A percentile compares a stretch with the other conserved stretches of the same genome.
Conservation (phyloP, 2,797 vertebrate genomes). For the Anguilla marmorata region DNA sequence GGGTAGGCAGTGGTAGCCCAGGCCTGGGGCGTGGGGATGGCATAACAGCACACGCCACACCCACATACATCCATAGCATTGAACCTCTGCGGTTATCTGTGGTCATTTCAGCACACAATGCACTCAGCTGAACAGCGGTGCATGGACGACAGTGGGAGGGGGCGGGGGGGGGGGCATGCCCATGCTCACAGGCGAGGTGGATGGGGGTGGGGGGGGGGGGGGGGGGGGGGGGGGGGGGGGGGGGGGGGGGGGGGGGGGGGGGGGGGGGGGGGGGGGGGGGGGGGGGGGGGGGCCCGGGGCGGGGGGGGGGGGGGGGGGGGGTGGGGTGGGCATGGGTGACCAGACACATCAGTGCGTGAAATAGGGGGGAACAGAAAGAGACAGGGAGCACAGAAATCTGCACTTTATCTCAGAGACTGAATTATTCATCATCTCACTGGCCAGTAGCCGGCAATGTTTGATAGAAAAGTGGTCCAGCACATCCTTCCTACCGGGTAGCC, state of each 20-base stretch:
- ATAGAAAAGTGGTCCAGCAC: not conserved
- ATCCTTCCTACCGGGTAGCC: not conserved
- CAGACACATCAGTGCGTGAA: conserved; percentile 52
- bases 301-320: not conserved
- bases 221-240: not conserved
- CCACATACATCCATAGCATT: not conserved
- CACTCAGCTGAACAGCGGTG: conserved; percentile 26
- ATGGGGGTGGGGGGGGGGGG: not conserved
- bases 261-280: conserved; percentile 1
- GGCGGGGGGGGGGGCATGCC: not conserved
- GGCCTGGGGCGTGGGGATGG: not conserved
- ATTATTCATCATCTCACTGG: conserved; percentile 13
- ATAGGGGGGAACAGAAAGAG: conserved; percentile 36
- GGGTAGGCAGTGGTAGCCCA: not conserved
- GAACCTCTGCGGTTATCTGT: not conserved
- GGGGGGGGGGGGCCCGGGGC: not conserved
- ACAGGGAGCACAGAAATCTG: not conserved
- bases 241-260: not conserved
- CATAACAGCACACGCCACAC: not conserved
- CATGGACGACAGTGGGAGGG: conserved; percentile 34
- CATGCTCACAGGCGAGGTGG: not conserved
- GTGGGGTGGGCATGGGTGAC: conserved; percentile 9
- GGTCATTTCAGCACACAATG: conserved; percentile 7
- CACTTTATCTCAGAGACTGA: conserved; percentile 28
- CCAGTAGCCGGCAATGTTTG: not conserved